These are phyloP conservation scores for Esox niger DNA, from an alignment of 2,113 vertebrate species.

Conservation along the genomic window DNA sequence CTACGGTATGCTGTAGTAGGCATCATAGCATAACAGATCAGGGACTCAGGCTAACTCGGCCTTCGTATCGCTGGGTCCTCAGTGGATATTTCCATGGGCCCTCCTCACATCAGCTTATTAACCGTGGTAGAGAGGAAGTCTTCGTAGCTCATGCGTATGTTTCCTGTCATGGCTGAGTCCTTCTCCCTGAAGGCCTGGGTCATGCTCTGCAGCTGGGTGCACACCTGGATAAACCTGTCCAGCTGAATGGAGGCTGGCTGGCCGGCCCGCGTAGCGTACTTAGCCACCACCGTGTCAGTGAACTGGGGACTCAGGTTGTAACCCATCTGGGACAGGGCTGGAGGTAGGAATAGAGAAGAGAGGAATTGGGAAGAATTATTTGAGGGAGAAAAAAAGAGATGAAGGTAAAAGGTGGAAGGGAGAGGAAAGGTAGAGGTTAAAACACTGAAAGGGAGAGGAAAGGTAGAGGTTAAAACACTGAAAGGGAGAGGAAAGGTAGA, in stretches of 20 bases:
- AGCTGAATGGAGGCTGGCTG: constrained; percentile 80
- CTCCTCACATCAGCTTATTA: constrained; percentile 81
- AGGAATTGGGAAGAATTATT: too few relatives aligned
- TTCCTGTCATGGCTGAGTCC: constrained; percentile 80
- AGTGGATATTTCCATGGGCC: neutral
- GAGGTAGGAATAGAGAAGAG: neutral
- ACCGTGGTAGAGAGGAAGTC: constrained; percentile 87
- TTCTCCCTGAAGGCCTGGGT: constrained; percentile 89
- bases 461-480: too few relatives aligned
- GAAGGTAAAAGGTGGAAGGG: too few relatives aligned
- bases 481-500: too few relatives aligned
- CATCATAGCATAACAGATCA: too few relatives aligned
- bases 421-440: too few relatives aligned
- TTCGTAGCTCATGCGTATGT: constrained; percentile 83
- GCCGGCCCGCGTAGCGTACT: constrained; percentile 53
- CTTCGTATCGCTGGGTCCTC: too few relatives aligned
- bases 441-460: too few relatives aligned
- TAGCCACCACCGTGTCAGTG: constrained; percentile 78
- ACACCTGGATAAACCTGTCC: constrained; percentile 94
- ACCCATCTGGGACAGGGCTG: constrained; percentile 93
- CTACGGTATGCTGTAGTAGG: too few relatives aligned
- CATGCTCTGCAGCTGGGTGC: constrained; percentile 87
- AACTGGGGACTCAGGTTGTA: constrained; percentile 95
- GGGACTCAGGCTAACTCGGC: too few relatives aligned
- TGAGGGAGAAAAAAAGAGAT: too few relatives aligned